A percentile compares a stretch with the other conserved stretches of the same genome.
Conservation (phyloP, 1,140 invertebrate genomes). For the Wiebesia pumilae region DNA sequence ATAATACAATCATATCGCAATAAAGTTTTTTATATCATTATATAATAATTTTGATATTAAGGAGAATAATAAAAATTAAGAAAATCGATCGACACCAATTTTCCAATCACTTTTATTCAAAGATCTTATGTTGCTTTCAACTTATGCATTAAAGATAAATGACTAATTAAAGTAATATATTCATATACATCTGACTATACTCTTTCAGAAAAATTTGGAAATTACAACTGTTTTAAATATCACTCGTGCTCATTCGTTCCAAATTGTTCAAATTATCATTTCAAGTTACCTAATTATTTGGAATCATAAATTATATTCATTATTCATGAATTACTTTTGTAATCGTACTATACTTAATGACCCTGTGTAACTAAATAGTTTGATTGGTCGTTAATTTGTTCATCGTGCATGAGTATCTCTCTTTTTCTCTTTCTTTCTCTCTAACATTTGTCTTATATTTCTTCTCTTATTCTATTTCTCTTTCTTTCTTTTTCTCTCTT, state of each 20-base stretch:
- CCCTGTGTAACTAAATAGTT: background rate
- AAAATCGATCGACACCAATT: background rate
- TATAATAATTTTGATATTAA: background rate
- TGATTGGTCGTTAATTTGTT: background rate
- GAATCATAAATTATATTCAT: background rate
- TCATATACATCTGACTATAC: background rate
- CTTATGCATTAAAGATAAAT: background rate
- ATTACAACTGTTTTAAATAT: background rate
- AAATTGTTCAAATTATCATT: background rate
- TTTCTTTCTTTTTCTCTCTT: constrained; percentile 32
- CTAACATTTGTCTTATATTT: background rate
- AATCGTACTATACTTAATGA: background rate
- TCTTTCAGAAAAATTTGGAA: background rate
- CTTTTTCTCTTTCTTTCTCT: background rate
- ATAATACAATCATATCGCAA: background rate
- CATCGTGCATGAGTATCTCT: background rate
- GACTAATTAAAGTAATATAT: background rate
- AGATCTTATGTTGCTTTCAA: background rate
- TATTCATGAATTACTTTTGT: background rate
- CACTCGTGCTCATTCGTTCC: background rate
- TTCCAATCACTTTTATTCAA: background rate
- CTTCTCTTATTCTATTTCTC: background rate
- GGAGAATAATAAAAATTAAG: background rate
- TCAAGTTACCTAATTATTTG: background rate
- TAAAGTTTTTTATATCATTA: too few relatives aligned